Base-by-base conservation (phyloP, 2,888 invertebrate genomes). In the Ichneumoninae sp. region DNA sequence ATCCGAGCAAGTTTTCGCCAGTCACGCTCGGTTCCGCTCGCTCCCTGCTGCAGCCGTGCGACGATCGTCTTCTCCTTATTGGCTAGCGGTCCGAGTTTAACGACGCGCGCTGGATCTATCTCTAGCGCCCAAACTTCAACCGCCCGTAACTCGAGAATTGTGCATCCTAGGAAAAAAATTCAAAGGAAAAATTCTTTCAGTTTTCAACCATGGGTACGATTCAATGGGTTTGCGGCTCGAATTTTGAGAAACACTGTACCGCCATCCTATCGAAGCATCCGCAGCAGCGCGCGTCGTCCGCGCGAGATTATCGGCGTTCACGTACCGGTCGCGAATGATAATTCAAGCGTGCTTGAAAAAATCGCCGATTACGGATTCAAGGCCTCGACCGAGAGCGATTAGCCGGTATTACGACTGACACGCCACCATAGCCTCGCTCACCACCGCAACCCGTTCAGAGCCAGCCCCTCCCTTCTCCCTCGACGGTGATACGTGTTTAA, bases 321-420 rank as follows among this genome's bases (percentile, higher is more conserved):
- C 82, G 83, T 84, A 87, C 78, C 80, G 84, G 87, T 76, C 79
- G 83, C 83, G 57, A 85, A 84, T 85, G 85, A 89, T 88, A 89
- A 88, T 89, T 89, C 84, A 87, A 87, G 80, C 85, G 83, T 79
- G 82, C 79, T 82, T 86, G 87, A 90, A 90, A 90, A 89, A 89
- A 90, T 89, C 84, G 84, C 77, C 87, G 87, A 89, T 90, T 89
- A 89, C 83, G 80, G 84, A 89, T 90, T 90, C 90, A 90, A 90
- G 90, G 90, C 87, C 86, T 86, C 87, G 87, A 84, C 77, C 83
- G 77, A 81, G 80, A 85, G 83, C 85, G 81, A 86, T 83, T 86
- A 85, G 79, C 68, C 80, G 81, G 70, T 80, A 85, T 83, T 82
- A 79, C 80, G 71, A 71, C 52, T 71, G 44, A 74, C 30, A 10